Percentiles rank a stretch among this genome's conserved stretches.
Evolutionary conservation across 2,797 vertebrate species (phyloP).

Genomic region (Poeciliopsis turneri): DNA sequence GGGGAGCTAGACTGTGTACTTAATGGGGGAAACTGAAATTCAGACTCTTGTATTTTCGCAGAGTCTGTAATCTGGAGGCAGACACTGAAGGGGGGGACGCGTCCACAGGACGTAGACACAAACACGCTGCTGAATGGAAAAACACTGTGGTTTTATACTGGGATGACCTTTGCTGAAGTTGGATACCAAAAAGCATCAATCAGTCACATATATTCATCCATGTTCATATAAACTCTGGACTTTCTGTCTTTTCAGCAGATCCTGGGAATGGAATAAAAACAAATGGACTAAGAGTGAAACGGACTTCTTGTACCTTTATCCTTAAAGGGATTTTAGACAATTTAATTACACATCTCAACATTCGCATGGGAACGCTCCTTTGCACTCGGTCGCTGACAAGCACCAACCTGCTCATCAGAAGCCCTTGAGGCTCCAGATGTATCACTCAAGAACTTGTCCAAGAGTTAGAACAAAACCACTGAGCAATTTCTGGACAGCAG

Average conservation of each 20-base stretch:
- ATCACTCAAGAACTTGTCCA: slow-evolving; percentile 3
- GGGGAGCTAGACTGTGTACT: slow-evolving; percentile 26
- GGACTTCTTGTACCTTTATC: not conserved
- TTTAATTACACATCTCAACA: not conserved
- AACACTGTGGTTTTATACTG: slow-evolving; percentile 14
- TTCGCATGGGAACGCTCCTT: not conserved
- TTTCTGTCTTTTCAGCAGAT: not conserved
- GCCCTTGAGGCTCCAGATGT: slow-evolving; percentile 1
- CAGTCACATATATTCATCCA: not conserved
- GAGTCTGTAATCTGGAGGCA: slow-evolving; percentile 29
- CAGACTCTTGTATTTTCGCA: slow-evolving; percentile 25
- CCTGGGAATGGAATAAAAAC: slow-evolving; percentile 28
- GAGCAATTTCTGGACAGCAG: not conserved
- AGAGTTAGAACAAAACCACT: not conserved
- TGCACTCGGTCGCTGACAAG: slow-evolving; percentile 6
- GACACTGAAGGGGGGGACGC: slow-evolving; percentile 17
- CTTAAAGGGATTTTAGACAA: slow-evolving; percentile 8
- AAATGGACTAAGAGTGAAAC: slow-evolving; percentile 20
- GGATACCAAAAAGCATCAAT: not conserved
- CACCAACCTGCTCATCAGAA: slow-evolving; percentile 13
- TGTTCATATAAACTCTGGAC: slow-evolving; percentile 7
- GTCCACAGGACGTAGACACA: slow-evolving; percentile 23
- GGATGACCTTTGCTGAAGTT: slow-evolving; percentile 5
- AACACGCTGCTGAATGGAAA: slow-evolving; percentile 16
- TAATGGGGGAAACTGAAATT: slow-evolving; percentile 46